These are phyloP conservation scores for Chloropsis hardwickii DNA, from an alignment of 2,113 vertebrate genomes.

Conservation along the genomic window DNA sequence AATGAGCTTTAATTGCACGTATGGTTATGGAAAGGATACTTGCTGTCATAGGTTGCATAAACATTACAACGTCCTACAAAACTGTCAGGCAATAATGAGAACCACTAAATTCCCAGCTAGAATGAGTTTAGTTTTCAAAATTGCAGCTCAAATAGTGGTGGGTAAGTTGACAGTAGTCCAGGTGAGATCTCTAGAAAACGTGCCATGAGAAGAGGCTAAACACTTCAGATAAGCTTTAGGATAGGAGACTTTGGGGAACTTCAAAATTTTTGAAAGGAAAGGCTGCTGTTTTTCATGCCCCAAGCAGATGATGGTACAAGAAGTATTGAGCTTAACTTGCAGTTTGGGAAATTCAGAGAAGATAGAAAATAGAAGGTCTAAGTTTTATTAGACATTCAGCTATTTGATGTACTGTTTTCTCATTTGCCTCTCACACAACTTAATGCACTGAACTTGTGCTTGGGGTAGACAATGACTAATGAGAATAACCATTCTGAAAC, in stretches of 20 bases:
- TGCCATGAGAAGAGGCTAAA: background rate
- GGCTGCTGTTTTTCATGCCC: background rate
- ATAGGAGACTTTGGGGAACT: background rate
- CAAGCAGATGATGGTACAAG: background rate
- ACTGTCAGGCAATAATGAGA: background rate
- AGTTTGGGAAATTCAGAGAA: background rate
- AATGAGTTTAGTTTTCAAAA: background rate
- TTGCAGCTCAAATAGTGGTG: background rate
- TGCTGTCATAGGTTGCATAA: background rate
- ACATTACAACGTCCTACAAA: background rate
- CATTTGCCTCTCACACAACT: background rate
- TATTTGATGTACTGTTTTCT: background rate
- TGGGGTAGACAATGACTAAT: background rate
- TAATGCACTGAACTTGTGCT: background rate
- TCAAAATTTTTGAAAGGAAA: background rate
- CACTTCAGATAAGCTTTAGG: background rate
- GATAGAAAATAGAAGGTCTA: background rate
- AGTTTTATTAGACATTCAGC: background rate
- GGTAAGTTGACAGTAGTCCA: background rate
- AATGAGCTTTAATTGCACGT: background rate
- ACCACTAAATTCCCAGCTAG: background rate
- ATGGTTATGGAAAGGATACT: background rate
- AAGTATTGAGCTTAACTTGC: background rate
- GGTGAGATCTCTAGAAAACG: background rate
- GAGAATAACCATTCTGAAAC: background rate